Evolutionary conservation across 2,113 vertebrate species (phyloP), one percentile per base, ranked within the genome.

Genomic region (Megatriorchis doriae): DNA sequence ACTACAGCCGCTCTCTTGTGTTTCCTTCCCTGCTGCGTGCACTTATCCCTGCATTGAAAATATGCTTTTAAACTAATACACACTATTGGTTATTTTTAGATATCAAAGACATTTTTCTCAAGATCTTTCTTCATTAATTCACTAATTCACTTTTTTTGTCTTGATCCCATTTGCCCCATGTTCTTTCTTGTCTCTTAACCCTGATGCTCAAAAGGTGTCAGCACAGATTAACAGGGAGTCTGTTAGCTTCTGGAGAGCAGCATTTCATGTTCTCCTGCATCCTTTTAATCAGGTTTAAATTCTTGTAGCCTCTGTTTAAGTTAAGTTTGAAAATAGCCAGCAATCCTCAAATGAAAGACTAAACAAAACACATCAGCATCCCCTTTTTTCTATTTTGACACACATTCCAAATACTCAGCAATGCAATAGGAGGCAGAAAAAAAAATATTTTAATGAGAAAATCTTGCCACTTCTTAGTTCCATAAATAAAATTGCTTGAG

Each of bases 101-200:
- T 96, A 97, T 97, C 96, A 97, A 97, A 97, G 96, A 77, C 66
- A 55, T 91, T 94, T 95, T 95, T 67, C 94, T 95, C 94, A 81
- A 97, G 95, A 95, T 96, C 94, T 82, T 97, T 93, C 96, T 97
- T 97, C 95, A 96, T 97, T 97, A 96, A 97, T 96, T 96, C 93
- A 59, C 94, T 97, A 97, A 97, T 96, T 97, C 94, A 94, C 86
- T 95, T 94, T 94, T 93, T 93, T 94, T 82, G 94, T 91, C 94
- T 97, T 80, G 78, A 96, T 97, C 93, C 91, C 45, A 17, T 95
- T 91, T 94, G 93, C 87, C 87, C 94, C 85, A n/a, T 36, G 90
- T 94, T 96, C 94, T 97, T 97, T 97, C 90, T 88, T 92, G 63
- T 95, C 84, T 97, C 91, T 95, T 96, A 96, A 97, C 97, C 94